phyloP scores from a whole-genome alignment of 2,113 vertebrate species.

The Cephalopholis sonnerati region DNA sequence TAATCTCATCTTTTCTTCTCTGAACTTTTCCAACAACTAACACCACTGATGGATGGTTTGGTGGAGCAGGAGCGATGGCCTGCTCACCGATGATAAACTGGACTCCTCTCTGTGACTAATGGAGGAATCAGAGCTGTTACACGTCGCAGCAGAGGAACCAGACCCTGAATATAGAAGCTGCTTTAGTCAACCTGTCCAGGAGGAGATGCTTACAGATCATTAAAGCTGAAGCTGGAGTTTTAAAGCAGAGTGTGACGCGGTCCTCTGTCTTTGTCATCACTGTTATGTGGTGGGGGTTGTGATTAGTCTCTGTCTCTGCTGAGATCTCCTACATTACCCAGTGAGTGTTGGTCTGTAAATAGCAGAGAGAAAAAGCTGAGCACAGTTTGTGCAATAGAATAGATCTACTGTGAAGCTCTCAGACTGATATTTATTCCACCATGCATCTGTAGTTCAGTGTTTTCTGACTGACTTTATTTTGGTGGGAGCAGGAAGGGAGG shows the following conservation, averaged over 20 bases:
- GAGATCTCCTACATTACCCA: neutral
- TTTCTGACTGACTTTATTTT: neutral
- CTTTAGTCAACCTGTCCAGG: neutral
- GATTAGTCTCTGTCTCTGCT: neutral
- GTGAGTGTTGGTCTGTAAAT: neutral
- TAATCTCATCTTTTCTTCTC: conserved; percentile 37
- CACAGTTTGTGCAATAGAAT: neutral
- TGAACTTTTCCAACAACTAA: conserved; percentile 24
- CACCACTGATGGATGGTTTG: conserved; percentile 51
- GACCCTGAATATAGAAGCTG: neutral
- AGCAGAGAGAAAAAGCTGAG: neutral
- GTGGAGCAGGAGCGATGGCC: conserved; percentile 47
- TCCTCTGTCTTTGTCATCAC: neutral
- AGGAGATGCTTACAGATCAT: neutral
- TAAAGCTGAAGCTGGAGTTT: neutral
- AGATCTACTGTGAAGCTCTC: neutral
- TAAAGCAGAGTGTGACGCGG: neutral
- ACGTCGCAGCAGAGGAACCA: conserved; percentile 20
- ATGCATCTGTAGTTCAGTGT: too few relatives aligned
- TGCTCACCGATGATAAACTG: conserved; percentile 61
- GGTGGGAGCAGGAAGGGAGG: neutral
- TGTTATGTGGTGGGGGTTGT: neutral
- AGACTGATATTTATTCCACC: neutral
- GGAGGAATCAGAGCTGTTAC: conserved; percentile 44
- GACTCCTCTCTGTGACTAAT: conserved; percentile 66